A percentile compares a stretch with the other conserved stretches of the same genome.
Evolutionary conservation across 2,113 vertebrate species (phyloP).

Genomic region (Brachyistius frenatus): DNA sequence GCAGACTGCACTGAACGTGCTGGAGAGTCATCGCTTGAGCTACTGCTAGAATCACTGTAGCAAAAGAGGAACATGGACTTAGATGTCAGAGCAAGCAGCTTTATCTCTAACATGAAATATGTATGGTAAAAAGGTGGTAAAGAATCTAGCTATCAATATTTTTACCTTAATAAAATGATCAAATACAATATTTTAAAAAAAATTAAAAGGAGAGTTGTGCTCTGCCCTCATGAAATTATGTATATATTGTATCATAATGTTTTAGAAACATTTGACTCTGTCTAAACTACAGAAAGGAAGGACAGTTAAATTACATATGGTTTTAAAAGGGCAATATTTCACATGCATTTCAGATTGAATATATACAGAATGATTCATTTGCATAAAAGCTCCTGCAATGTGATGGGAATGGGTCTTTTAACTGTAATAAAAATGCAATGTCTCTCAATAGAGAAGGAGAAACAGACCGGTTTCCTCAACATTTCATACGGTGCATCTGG

Average conservation of each 20-base stretch:
- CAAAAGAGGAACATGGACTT: slow-evolving; percentile 40
- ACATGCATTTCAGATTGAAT: background rate
- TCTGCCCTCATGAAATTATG: no score
- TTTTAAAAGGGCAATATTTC: background rate
- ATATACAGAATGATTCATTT: background rate
- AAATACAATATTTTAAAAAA: no score
- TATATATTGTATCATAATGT: no score
- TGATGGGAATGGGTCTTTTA: background rate
- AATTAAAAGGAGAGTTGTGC: no score
- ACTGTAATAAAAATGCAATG: background rate
- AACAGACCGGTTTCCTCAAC: background rate
- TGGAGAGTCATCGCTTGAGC: slow-evolving; percentile 95
- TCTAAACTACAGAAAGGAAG: background rate
- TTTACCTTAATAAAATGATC: no score
- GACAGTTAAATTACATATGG: background rate
- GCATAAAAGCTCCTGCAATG: slow-evolving; percentile 6
- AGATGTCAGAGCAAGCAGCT: background rate
- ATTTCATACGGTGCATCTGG: background rate
- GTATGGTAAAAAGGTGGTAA: background rate
- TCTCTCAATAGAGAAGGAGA: background rate
- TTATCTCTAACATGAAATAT: background rate
- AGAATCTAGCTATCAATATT: no score
- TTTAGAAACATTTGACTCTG: background rate
- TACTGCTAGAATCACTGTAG: slow-evolving; percentile 97
- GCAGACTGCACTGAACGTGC: slow-evolving; percentile 96